Percentiles rank a stretch among this genome's conserved stretches.
Evolutionary conservation across 2,113 vertebrate species (phyloP).

Genomic region (Spermophilus dauricus): DNA sequence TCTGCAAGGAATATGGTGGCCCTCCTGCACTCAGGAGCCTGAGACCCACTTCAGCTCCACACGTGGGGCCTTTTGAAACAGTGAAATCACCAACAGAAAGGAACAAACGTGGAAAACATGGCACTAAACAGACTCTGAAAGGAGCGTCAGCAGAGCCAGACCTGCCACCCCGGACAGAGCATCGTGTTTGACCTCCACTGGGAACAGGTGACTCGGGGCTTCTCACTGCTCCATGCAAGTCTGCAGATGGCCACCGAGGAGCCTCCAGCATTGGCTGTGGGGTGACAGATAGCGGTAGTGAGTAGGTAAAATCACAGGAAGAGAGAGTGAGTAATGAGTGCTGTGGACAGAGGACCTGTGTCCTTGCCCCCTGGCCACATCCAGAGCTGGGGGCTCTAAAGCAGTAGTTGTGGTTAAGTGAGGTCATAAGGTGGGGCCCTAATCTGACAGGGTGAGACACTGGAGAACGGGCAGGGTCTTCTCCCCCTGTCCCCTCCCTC

Average conservation of each 20-base stretch:
- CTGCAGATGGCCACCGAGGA: not conserved
- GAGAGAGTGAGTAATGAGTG: not conserved
- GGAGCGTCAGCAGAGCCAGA: not conserved
- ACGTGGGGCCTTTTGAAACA: not conserved
- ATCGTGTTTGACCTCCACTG: no score
- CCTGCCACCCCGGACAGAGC: not conserved
- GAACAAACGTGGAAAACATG: not conserved
- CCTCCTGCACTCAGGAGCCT: not conserved
- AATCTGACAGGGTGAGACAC: not conserved
- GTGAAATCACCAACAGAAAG: not conserved
- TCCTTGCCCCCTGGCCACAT: not conserved
- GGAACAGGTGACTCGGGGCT: not conserved
- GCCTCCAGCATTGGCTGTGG: not conserved
- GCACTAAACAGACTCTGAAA: not conserved
- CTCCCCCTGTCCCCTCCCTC: not conserved
- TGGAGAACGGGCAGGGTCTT: fast-evolving
- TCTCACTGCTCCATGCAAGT: not conserved
- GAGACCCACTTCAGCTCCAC: not conserved
- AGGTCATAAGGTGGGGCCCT: not conserved
- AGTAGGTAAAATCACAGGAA: not conserved
- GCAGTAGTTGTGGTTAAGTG: not conserved
- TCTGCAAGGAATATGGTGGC: not conserved
- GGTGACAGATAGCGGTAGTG: not conserved
- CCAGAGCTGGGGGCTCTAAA: not conserved
- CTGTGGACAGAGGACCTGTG: not conserved